Percentiles rank a stretch among this genome's conserved stretches.
Evolutionary conservation across 2,888 invertebrate species (phyloP).

Genomic region (Myopa testacea): DNA sequence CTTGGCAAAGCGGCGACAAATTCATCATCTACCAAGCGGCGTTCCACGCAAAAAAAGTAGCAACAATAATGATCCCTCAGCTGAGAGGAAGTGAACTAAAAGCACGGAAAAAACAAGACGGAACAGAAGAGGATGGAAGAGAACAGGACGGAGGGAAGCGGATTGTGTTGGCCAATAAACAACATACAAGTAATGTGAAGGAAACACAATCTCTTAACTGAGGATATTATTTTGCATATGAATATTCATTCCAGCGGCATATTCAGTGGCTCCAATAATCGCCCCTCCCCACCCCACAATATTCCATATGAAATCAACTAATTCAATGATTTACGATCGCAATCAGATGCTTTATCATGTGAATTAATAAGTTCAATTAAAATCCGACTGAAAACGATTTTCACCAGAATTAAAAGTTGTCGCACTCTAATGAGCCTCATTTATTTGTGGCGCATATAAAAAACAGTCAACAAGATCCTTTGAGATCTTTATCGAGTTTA

Average conservation of each 20-base stretch:
- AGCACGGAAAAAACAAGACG: not conserved
- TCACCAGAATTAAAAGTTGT: constrained; percentile 67
- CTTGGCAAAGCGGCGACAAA: constrained; percentile 42
- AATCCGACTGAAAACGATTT: constrained; percentile 63
- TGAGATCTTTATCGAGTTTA: constrained; percentile 64
- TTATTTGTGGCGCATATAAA: constrained; percentile 55
- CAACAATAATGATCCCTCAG: constrained; percentile 2
- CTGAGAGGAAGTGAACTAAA: constrained; percentile 10
- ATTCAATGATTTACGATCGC: constrained; percentile 63
- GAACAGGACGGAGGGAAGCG: not conserved
- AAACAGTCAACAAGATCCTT: constrained; percentile 63
- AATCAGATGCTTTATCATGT: constrained; percentile 61
- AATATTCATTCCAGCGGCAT: not conserved
- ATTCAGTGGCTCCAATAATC: not conserved
- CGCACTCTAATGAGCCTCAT: constrained; percentile 61
- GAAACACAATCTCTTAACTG: not conserved
- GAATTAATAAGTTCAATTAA: constrained; percentile 65
- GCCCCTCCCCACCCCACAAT: not conserved
- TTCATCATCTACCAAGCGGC: constrained; percentile 41
- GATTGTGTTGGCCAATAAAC: not conserved
- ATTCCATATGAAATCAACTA: constrained; percentile 51
- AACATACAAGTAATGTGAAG: not conserved
- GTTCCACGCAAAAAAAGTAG: not conserved
- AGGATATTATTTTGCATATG: not conserved
- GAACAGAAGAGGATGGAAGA: not conserved